Evolutionary conservation across 2,888 invertebrate genomes (phyloP), one percentile per base, ranked within the genome.

Genomic region (Plebejus argus): DNA sequence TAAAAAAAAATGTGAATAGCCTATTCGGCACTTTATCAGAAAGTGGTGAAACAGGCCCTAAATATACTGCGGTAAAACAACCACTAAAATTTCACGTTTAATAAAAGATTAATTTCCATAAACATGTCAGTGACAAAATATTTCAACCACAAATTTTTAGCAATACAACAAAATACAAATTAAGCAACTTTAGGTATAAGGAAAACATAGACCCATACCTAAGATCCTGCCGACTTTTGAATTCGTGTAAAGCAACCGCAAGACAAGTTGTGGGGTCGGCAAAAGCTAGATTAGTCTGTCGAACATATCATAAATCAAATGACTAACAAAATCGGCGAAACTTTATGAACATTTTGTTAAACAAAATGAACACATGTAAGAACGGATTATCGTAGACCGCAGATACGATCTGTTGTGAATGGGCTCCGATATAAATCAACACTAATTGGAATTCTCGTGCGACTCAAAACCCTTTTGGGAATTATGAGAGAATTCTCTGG

Each of bases 371-470:
- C 72, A 72, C 20, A 20, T 72, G 72, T 72, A 72, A 20, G n/a
- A 10, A 71, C 71, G 49, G 74, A 23, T 66, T 79, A 82, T 83
- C 84, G 78, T 81, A 82, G 82, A 83, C 85, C 84, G 84, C 85
- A 81, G 81, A 78, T 81, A 82, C 82, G 80, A 81, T 81, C 80
- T 82, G 82, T 84, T 85, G 82, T 87, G 86, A 85, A 86, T 85
- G 84, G 83, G 83, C 83, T 83, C 82, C 83, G 85, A 86, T 86
- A 87, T 87, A 86, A 84, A 84, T 85, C 83, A 83, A 79, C 83
- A 80, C 82, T 85, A 85, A 86, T 85, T 83, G 83, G 83, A 82
- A 82, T 81, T 82, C 49, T 39, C 83, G 83, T 83, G 84, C 82
- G 81, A 83, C 56, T 77, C 39, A 8, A 70, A 70, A 58, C 56